These are phyloP conservation scores for Tetragonula carbonaria DNA, from an alignment of 2,888 invertebrate genomes.

Conservation along the genomic window DNA sequence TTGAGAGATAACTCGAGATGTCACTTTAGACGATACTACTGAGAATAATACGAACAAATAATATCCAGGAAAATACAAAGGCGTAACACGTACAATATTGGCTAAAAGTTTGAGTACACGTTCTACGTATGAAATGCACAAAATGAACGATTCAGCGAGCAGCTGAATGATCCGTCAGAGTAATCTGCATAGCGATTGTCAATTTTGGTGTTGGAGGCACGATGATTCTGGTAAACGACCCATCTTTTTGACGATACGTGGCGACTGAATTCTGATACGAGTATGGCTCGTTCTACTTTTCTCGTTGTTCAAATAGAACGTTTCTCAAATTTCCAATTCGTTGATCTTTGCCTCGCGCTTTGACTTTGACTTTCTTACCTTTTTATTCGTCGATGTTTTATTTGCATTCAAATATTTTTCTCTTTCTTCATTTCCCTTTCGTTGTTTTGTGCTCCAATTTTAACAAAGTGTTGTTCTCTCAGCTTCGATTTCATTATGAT, in stretches of 20 bases:
- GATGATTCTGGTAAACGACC: constrained; percentile 7
- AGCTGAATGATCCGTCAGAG: background rate
- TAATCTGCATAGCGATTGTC: background rate
- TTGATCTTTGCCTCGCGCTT: background rate
- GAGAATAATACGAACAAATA: too few species aligned
- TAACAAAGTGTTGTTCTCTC: background rate
- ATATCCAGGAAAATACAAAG: too few species aligned
- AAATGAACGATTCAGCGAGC: too few species aligned
- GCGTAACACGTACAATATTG: too few species aligned
- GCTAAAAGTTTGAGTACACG: too few species aligned
- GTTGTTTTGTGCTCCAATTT: background rate
- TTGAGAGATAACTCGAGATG: too few species aligned
- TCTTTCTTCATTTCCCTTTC: background rate
- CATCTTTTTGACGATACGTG: constrained; percentile 27
- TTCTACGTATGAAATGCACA: too few species aligned
- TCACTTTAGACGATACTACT: too few species aligned
- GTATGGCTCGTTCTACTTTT: constrained; percentile 41
- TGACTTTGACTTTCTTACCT: background rate
- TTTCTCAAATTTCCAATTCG: background rate
- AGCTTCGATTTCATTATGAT: background rate
- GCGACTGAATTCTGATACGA: constrained; percentile 32
- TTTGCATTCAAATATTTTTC: background rate
- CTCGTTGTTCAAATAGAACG: background rate
- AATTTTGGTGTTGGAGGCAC: background rate
- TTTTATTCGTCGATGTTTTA: background rate